These are phyloP conservation scores for Gila orcuttii DNA, from an alignment of 2,113 vertebrate genomes.

Conservation along the genomic window DNA sequence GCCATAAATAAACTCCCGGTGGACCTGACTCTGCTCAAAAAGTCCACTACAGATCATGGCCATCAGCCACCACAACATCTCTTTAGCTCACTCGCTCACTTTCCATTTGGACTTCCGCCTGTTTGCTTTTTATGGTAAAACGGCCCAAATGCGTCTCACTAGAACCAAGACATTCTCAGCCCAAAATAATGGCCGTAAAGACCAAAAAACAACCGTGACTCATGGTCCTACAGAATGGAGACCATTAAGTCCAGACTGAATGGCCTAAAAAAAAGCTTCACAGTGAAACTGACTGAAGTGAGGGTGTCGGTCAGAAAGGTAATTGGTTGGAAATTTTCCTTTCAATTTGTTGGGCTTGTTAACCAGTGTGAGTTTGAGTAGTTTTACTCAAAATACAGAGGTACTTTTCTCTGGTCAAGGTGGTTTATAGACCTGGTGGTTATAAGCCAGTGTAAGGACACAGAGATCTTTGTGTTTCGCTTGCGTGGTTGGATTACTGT, in stretches of 20 bases:
- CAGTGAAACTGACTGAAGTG: neutral
- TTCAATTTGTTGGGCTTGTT: conserved; percentile 54
- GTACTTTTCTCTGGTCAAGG: conserved; percentile 47
- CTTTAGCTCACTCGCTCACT: conserved; percentile 4
- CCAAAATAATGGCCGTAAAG: neutral
- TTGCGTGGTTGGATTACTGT: conserved; percentile 55
- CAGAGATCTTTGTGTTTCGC: conserved; percentile 63
- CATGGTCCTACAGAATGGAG: neutral
- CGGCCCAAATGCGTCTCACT: neutral
- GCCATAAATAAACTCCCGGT: conserved; percentile 75
- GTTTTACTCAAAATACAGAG: conserved; percentile 59
- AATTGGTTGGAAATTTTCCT: conserved; percentile 56
- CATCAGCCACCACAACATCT: conserved; percentile 49
- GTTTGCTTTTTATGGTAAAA: conserved; percentile 31
- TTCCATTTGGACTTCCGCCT: conserved; percentile 44
- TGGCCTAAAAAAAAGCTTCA: neutral
- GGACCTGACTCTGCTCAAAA: conserved; percentile 61
- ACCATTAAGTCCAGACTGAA: neutral
- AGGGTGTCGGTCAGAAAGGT: neutral
- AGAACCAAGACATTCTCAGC: neutral
- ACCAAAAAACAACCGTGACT: conserved; percentile 8
- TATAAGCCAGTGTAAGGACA: conserved; percentile 60
- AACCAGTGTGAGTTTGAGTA: conserved; percentile 45
- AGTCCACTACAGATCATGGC: conserved; percentile 57
- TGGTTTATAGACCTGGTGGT: conserved; percentile 37